Evolutionary conservation across 2,113 vertebrate species (phyloP), one percentile per base, ranked within the genome.

Genomic region (Silurus meridionalis): DNA sequence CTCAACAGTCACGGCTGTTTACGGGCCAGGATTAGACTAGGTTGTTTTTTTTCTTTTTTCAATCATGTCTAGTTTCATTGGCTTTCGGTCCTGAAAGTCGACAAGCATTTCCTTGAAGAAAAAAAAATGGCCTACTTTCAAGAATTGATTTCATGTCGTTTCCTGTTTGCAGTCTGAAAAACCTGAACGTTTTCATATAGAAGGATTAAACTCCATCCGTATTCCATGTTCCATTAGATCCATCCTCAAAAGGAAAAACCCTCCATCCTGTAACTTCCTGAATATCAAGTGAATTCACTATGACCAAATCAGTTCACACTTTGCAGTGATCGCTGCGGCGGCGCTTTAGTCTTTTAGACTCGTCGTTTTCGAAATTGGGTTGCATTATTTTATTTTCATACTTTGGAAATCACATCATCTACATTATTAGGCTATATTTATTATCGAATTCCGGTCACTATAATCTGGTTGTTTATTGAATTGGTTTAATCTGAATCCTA

Each of bases 21-120:
- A 82, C 57, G 1, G 71, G 61, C 85, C 84, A 77, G 80, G 85
- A 87, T 87, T 87, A 88, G 87, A 84, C 67, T n/a, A 72, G 9
- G 52, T n/a, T 72, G 28, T 88, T 72, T 14, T 37, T 37, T 37
- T 37, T 37, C 2, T 3, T 37, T 37, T 80, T 89, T 80, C 75
- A 89, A 85, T 83, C 64, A n/a, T 60, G 61, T 80, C 84, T 80
- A 52, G 25, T 86, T 87, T 81, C 81, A 37, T 74, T 61, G 77
- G 85, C 82, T 64, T 55, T 37, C 2, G 37, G 50, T 75, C 83
- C 64, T 89, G 75, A 67, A 84, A 13, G 86, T 84, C 23, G 79
- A 71, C 48, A 72, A 46, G 64, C 64, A 69, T 69, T 83, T 83
- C 37, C 37, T 80, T 85, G 72, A 86, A 88, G 37, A 37, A 37